These are phyloP conservation scores for Norana najaformis DNA, from an alignment of 2,888 invertebrate species.

Conservation along the genomic window DNA sequence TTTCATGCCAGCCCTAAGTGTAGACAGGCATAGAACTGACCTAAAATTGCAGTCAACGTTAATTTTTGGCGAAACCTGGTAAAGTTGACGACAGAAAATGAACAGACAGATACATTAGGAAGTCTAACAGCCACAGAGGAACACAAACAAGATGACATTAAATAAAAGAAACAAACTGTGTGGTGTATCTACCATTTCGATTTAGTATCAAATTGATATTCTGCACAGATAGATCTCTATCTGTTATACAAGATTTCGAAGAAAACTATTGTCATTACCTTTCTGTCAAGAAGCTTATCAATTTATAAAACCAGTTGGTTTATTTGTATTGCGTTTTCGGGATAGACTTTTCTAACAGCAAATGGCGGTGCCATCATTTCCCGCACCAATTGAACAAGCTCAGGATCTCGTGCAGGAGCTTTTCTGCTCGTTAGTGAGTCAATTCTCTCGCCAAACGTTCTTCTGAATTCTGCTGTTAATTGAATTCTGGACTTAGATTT, in stretches of 20 bases:
- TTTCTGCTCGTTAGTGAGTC: constrained; percentile 1
- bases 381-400: constrained; percentile 27
- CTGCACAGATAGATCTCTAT: no score
- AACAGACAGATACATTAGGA: no score
- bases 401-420: constrained; percentile 31
- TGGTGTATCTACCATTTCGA: no score
- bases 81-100: no score
- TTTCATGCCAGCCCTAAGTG: no score
- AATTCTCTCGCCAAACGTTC: neutral
- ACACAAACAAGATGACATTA: no score
- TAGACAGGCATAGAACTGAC: no score
- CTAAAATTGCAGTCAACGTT: no score
- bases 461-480: constrained; percentile 1
- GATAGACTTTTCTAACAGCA: neutral
- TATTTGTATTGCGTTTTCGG: constrained; percentile 33
- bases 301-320: constrained; percentile 35
- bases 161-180: no score
- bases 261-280: constrained; percentile 30
- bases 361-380: constrained; percentile 34
- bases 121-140: no score
- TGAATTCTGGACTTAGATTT: neutral
- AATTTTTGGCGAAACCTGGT: no score
- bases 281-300: constrained; percentile 31
- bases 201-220: no score
- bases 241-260: neutral